Evolutionary conservation across 2,113 vertebrate genomes (phyloP).

Genomic region (Phaetusa simplex): DNA sequence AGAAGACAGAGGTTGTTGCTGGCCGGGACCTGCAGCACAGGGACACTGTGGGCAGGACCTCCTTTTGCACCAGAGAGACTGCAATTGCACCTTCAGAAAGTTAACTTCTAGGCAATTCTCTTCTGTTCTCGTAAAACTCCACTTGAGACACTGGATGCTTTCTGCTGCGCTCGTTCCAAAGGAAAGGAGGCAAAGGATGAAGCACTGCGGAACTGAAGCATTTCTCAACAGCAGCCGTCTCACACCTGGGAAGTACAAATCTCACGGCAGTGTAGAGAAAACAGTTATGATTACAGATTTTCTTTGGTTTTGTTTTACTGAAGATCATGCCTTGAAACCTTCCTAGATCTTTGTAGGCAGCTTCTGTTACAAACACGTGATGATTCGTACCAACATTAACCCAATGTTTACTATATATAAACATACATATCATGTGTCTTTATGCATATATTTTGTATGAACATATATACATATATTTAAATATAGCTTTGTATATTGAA

Average conservation of each 20-base stretch:
- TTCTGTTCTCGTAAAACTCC: neutral
- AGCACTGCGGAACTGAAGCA: accelerated
- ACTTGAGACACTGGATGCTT: neutral
- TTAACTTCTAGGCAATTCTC: neutral
- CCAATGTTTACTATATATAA: neutral
- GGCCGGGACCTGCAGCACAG: neutral
- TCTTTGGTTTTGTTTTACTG: neutral
- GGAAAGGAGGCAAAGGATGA: neutral
- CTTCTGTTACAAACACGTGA: neutral
- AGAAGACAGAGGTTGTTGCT: neutral
- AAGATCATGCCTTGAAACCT: neutral
- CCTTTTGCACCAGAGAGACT: neutral
- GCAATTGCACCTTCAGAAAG: neutral
- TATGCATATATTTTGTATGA: neutral
- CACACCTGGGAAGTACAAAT: neutral
- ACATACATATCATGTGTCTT: neutral
- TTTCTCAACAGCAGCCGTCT: neutral
- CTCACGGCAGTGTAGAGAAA: neutral
- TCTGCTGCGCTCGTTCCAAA: neutral
- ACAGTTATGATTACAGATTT: neutral
- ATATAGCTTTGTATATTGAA: neutral
- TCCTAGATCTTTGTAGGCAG: neutral
- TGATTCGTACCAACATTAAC: neutral
- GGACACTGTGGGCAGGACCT: neutral
- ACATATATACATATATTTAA: neutral